Evolutionary conservation across 2,888 invertebrate genomes (phyloP).

Genomic region (Hybos culiciformis): DNA sequence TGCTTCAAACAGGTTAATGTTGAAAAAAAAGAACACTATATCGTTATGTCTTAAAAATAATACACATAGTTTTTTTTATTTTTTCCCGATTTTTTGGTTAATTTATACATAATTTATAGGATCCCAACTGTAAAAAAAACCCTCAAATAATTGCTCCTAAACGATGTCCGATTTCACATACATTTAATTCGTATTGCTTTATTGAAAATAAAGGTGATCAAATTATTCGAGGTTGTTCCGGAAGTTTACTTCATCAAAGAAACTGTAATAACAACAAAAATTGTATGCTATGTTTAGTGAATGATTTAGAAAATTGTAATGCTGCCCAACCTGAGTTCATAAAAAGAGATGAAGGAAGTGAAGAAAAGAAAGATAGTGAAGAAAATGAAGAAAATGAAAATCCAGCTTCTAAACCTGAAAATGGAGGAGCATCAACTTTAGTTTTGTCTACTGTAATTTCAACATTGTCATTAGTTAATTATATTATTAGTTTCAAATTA

Average conservation of each 20-base stretch:
- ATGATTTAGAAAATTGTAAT: constrained; percentile 24
- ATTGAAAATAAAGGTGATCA: constrained; percentile 14
- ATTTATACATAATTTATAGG: too few relatives aligned
- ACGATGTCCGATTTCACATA: constrained; percentile 23
- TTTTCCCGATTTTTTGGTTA: too few relatives aligned
- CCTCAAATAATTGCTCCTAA: constrained; percentile 13
- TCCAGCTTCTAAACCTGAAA: too few relatives aligned
- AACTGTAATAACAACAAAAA: constrained; percentile 17
- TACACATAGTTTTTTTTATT: too few relatives aligned
- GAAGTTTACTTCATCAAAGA: constrained; percentile 21
- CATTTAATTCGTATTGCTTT: constrained; percentile 28
- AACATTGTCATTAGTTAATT: too few relatives aligned
- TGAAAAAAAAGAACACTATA: too few relatives aligned
- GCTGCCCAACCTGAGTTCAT: not conserved
- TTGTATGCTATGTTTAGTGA: constrained; percentile 25
- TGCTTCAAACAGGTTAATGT: too few relatives aligned
- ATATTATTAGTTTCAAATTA: too few relatives aligned
- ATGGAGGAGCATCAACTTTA: too few relatives aligned
- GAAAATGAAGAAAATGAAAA: not conserved
- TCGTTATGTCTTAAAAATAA: too few relatives aligned
- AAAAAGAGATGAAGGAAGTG: too few relatives aligned
- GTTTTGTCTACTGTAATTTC: too few relatives aligned
- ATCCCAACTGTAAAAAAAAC: constrained; percentile 18
- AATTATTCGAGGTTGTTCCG: constrained; percentile 24
- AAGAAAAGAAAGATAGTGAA: not conserved